Conservation (phyloP, 35 echinoderm and acorn worm genomes). For the Strongylocentrotus purpuratus region DNA sequence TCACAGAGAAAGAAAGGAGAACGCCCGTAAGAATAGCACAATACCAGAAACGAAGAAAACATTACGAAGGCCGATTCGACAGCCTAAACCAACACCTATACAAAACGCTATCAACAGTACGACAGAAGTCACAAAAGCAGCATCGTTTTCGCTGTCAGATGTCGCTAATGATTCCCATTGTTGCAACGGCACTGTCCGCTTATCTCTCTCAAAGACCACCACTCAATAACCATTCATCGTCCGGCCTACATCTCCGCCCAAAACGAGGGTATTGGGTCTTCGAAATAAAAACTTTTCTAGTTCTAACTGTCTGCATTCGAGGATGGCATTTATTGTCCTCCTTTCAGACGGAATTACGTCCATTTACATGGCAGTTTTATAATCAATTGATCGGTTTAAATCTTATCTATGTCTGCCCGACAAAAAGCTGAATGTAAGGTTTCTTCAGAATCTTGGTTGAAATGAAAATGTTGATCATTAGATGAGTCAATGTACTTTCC, state of each 20-base stretch:
- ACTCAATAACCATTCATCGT: not conserved
- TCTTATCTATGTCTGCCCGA: not conserved
- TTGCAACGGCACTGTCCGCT: not conserved
- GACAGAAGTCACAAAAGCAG: not conserved
- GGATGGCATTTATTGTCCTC: not conserved
- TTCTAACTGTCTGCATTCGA: not conserved
- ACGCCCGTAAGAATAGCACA: not conserved
- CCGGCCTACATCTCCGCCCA: not conserved
- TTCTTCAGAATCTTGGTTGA: not conserved
- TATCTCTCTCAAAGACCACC: not conserved
- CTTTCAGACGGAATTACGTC: not conserved
- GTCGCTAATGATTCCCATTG: not conserved
- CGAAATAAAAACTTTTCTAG: not conserved
- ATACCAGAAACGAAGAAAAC: not conserved
- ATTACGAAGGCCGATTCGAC: not conserved
- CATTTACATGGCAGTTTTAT: conserved; percentile 12
- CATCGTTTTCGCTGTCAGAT: not conserved
- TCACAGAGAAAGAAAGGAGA: too few relatives aligned
- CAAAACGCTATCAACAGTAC: conserved; percentile 9
- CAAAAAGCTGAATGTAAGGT: not conserved
- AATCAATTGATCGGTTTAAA: conserved; percentile 18
- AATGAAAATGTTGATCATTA: not conserved
- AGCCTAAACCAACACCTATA: not conserved
- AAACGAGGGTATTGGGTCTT: conserved; percentile 16
- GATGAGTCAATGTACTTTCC: not conserved